Evolutionary conservation across 2,888 invertebrate species (phyloP).

Genomic region (Dorcus hopei): DNA sequence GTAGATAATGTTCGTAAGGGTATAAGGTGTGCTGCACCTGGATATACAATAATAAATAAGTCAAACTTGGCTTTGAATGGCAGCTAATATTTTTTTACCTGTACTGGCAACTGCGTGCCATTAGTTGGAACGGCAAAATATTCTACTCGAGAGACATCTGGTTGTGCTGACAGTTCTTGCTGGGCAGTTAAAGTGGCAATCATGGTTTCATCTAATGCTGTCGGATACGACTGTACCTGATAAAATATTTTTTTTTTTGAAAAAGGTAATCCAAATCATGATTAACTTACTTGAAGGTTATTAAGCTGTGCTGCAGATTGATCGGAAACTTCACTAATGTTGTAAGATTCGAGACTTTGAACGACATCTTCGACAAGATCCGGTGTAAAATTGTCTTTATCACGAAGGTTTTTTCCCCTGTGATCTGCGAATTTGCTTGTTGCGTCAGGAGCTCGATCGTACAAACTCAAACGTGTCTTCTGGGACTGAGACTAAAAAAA

Average conservation of each 20-base stretch:
- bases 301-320: conserved; percentile 44
- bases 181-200: conserved; percentile 46
- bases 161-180: conserved; percentile 40
- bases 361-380: conserved; percentile 46
- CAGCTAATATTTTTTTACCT: conserved; percentile 16
- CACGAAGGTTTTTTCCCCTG: conserved; percentile 33
- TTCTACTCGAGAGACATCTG: conserved; percentile 49
- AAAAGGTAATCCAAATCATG: not conserved
- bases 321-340: conserved; percentile 52
- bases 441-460: conserved; percentile 37
- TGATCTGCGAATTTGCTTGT: conserved; percentile 28
- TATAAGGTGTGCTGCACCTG: conserved; percentile 42
- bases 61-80: not conserved
- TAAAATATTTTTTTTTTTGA: conserved; percentile 20
- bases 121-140: conserved; percentile 50
- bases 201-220: conserved; percentile 47
- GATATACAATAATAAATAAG: not conserved
- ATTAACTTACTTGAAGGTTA: conserved; percentile 35
- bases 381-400: conserved; percentile 38
- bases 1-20: conserved; percentile 50
- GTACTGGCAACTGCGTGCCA: conserved; percentile 41
- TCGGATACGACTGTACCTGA: conserved; percentile 44
- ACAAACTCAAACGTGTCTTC: conserved; percentile 42
- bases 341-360: conserved; percentile 52
- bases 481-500: conserved; percentile 23